A percentile compares a stretch with the other conserved stretches of the same genome.
Conservation (phyloP, 2,113 vertebrate species). For the Toxotes chatareus region DNA sequence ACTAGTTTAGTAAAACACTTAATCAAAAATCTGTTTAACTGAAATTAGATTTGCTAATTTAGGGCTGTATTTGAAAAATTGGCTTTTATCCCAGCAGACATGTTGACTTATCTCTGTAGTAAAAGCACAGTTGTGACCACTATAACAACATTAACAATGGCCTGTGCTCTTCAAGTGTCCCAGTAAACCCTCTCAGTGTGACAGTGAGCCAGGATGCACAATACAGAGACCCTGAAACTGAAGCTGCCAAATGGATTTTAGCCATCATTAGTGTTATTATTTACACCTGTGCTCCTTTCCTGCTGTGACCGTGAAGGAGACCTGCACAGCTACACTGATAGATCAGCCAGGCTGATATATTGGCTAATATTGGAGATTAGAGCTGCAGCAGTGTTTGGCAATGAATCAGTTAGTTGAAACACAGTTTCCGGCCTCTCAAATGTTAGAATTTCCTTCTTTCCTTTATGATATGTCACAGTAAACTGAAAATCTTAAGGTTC, state of each 20-base stretch:
- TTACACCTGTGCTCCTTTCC: background rate
- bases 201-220: background rate
- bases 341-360: background rate
- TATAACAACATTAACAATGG: background rate
- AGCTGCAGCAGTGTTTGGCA: background rate
- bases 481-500: background rate
- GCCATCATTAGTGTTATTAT: background rate
- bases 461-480: background rate
- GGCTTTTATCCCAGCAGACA: background rate
- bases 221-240: background rate
- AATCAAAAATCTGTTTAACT: background rate
- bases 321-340: background rate
- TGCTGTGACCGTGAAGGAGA: background rate
- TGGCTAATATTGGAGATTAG: background rate
- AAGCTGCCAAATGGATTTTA: background rate
- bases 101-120: background rate
- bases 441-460: background rate
- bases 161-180: background rate
- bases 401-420: background rate
- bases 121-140: background rate
- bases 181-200: background rate
- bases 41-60: background rate
- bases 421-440: background rate
- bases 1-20: background rate
- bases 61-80: background rate